Evolutionary conservation across 2,888 invertebrate species (phyloP).

Genomic region (Leptopilina myrica): DNA sequence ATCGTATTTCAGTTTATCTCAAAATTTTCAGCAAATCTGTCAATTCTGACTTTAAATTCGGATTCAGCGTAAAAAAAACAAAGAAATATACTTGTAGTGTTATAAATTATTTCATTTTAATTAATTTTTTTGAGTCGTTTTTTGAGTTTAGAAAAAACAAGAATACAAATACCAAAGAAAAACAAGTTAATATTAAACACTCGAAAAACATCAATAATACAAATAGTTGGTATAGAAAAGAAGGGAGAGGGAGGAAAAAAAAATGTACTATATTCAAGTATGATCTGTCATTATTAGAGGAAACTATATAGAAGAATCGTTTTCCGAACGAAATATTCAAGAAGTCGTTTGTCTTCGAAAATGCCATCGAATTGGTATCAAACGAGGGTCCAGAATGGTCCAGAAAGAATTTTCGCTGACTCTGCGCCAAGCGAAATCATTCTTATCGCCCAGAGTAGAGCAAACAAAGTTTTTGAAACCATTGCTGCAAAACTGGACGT

Average conservation of each 20-base stretch:
- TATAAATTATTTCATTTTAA: no score
- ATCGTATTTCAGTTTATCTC: no score
- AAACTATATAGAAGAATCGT: neutral
- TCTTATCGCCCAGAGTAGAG: conserved; percentile 65
- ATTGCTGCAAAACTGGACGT: conserved; percentile 42
- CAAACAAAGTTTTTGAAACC: conserved; percentile 67
- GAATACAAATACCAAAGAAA: no score
- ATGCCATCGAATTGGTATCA: conserved; percentile 38
- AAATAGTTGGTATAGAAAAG: no score
- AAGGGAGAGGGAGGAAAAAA: neutral
- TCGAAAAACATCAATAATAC: no score
- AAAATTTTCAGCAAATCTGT: no score
- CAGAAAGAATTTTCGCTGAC: conserved; percentile 61
- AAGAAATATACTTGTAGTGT: no score
- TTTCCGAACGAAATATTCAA: conserved; percentile 14
- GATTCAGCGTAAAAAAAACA: no score
- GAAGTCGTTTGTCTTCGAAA: conserved; percentile 27
- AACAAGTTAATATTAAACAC: no score
- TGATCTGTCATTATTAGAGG: neutral
- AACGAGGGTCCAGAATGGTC: conserved; percentile 49
- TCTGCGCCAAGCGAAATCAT: conserved; percentile 63
- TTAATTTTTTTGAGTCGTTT: no score
- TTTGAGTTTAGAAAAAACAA: no score
- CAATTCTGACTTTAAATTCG: no score
- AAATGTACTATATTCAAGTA: neutral